Evolutionary conservation across 2,888 invertebrate genomes (phyloP).

Genomic region (Xestia rhomboidea): DNA sequence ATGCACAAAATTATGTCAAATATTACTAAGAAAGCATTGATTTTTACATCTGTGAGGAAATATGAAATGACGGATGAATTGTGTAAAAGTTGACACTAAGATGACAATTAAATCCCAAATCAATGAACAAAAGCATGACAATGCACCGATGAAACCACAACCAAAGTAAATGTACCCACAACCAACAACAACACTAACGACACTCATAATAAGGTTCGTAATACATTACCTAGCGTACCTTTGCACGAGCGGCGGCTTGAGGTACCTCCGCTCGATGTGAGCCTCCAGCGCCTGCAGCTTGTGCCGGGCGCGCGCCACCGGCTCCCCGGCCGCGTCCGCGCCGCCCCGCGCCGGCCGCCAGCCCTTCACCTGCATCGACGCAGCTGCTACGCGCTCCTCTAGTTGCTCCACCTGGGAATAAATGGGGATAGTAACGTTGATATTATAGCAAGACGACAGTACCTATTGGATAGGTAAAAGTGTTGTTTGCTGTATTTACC

Average conservation of each 20-base stretch:
- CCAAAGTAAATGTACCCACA: not conserved
- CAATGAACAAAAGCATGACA: not conserved
- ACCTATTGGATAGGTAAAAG: too few relatives aligned
- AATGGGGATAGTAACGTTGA: slow-evolving; percentile 62
- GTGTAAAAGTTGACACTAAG: not conserved
- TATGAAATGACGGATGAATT: not conserved
- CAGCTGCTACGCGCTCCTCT: slow-evolving; percentile 96
- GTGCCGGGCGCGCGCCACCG: slow-evolving; percentile 92
- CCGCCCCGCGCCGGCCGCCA: slow-evolving; percentile 92
- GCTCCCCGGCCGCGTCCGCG: slow-evolving; percentile 89
- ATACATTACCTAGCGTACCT: slow-evolving; percentile 87
- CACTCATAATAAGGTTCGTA: slow-evolving; percentile 5
- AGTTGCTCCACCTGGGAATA: slow-evolving; percentile 93
- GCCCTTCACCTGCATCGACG: slow-evolving; percentile 97
- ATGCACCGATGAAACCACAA: not conserved
- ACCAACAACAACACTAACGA: slow-evolving; percentile 16
- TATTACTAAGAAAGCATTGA: not conserved
- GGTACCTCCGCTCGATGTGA: slow-evolving; percentile 97
- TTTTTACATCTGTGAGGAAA: not conserved
- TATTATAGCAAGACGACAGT: not conserved
- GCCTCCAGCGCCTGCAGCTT: slow-evolving; percentile 96
- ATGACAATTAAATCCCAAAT: not conserved
- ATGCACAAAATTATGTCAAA: not conserved
- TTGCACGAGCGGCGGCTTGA: slow-evolving; percentile 96
- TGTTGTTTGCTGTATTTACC: too few relatives aligned